Percentiles rank a stretch among this genome's conserved stretches.
Evolutionary conservation across 2,888 invertebrate genomes (phyloP).

Genomic region (Parelbella ahira): DNA sequence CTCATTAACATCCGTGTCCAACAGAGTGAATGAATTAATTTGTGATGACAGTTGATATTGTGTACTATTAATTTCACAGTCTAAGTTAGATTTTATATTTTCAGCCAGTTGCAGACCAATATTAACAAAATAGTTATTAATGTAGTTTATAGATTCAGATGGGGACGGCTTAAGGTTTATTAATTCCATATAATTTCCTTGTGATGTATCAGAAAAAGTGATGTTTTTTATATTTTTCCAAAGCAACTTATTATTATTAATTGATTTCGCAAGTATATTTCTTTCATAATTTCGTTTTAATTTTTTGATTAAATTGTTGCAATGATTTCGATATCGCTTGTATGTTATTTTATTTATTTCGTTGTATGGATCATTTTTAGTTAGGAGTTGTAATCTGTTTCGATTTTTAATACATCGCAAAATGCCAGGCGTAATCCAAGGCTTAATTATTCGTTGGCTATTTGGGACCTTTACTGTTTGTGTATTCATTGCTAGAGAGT

Average conservation of each 20-base stretch:
- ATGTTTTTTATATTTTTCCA: conserved; percentile 28
- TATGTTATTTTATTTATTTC: not conserved
- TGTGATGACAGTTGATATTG: too few species aligned
- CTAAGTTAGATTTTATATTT: not conserved
- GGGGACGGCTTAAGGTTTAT: conserved; percentile 19
- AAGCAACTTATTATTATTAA: conserved; percentile 17
- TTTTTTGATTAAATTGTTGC: not conserved
- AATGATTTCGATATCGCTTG: not conserved
- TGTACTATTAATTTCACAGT: too few species aligned
- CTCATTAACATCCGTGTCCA: too few species aligned
- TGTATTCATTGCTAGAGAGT: not conserved
- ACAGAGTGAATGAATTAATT: too few species aligned
- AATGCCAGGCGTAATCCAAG: conserved; percentile 1
- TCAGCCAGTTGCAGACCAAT: conserved; percentile 21
- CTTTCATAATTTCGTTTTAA: not conserved
- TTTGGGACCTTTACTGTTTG: not conserved
- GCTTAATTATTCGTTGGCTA: conserved; percentile 1
- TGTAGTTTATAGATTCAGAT: conserved; percentile 15
- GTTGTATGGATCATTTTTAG: not conserved
- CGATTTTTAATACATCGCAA: conserved; percentile 3
- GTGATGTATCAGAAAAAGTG: conserved; percentile 8
- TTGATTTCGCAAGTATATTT: conserved; percentile 2
- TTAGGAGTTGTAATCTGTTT: not conserved
- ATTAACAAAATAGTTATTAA: conserved; percentile 24
- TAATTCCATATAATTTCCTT: conserved; percentile 13